A percentile compares a stretch with the other conserved stretches of the same genome.
phyloP scores from a whole-genome alignment of 2,888 invertebrate species.

The Lochmaea capreae region DNA sequence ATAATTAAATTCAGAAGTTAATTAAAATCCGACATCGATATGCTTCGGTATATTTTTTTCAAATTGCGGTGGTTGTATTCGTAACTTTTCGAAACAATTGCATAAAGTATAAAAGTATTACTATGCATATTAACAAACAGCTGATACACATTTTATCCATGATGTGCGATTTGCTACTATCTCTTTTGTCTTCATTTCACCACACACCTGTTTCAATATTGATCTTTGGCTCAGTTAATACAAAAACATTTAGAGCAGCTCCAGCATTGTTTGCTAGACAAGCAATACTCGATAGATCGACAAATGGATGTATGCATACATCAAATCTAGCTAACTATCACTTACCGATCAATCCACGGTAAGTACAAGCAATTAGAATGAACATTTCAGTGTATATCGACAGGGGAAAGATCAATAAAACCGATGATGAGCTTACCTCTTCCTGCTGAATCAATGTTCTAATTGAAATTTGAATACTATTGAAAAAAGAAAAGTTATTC shows the following conservation, averaged over 20 bases:
- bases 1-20: background rate
- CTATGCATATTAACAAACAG: background rate
- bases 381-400: slow-evolving; percentile 18
- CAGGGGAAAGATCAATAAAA: slow-evolving; percentile 12
- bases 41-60: background rate
- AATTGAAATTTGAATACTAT: background rate
- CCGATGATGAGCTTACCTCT: background rate
- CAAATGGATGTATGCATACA: slow-evolving; percentile 28
- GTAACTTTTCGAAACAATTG: background rate
- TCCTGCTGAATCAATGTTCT: background rate
- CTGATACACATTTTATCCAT: background rate
- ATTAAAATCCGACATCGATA: background rate
- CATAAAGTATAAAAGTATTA: background rate
- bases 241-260: slow-evolving; percentile 28
- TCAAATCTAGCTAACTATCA: slow-evolving; percentile 17
- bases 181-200: slow-evolving; percentile 17
- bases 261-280: slow-evolving; percentile 30
- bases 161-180: background rate
- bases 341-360: slow-evolving; percentile 24
- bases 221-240: slow-evolving; percentile 29
- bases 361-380: slow-evolving; percentile 25
- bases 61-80: background rate
- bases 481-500: too few species aligned
- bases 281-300: slow-evolving; percentile 28
- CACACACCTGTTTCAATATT: slow-evolving; percentile 38